These are phyloP conservation scores for Xanthorhoe designata DNA, from an alignment of 2,888 invertebrate genomes.

Conservation along the genomic window DNA sequence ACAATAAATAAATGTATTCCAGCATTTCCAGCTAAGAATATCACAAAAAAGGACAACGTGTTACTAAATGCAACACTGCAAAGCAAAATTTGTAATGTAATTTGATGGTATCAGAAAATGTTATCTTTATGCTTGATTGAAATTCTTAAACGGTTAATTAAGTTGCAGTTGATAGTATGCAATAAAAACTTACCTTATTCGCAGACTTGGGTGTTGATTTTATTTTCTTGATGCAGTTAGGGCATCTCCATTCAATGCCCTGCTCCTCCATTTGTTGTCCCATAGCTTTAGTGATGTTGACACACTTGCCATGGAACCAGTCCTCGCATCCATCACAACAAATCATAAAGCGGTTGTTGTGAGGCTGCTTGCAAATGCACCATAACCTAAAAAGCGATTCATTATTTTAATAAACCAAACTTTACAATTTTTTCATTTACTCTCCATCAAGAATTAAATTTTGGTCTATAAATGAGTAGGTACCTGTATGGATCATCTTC, in stretches of 20 bases:
- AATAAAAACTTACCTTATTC: conserved; percentile 53
- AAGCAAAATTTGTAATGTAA: conserved; percentile 1
- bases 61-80: not conserved
- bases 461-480: not conserved
- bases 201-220: conserved; percentile 59
- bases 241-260: conserved; percentile 95
- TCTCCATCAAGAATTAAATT: not conserved
- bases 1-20: not conserved
- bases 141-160: conserved; percentile 23
- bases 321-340: conserved; percentile 98
- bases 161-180: conserved; percentile 18
- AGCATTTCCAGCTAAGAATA: conserved; percentile 4
- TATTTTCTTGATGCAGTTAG: conserved; percentile 90
- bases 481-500: conserved; percentile 96
- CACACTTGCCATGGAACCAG: conserved; percentile 99
- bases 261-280: conserved; percentile 96
- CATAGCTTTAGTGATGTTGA: conserved; percentile 96
- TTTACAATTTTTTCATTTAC: not conserved
- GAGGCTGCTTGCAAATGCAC: conserved; percentile 98
- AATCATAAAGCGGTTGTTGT: conserved; percentile 98
- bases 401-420: not conserved
- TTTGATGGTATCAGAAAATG: conserved; percentile 11
- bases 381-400: conserved; percentile 87
- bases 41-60: not conserved
- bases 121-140: conserved; percentile 29